These are phyloP conservation scores for Cactoblastis cactorum DNA, from an alignment of 2,888 invertebrate species.

Conservation along the genomic window DNA sequence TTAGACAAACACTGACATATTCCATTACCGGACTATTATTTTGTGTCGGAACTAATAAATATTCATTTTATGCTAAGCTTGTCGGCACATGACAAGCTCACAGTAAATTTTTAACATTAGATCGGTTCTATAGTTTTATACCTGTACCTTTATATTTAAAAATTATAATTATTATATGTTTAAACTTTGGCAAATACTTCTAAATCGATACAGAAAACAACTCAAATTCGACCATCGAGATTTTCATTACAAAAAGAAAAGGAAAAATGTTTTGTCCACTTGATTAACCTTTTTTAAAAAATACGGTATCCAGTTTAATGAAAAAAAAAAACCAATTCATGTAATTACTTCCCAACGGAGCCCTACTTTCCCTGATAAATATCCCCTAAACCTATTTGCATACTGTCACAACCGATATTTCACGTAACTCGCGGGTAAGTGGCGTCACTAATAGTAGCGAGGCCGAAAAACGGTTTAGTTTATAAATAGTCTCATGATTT, in stretches of 20 bases:
- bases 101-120: slow-evolving; percentile 9
- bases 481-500: not conserved
- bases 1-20: slow-evolving; percentile 7
- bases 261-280: too few species aligned
- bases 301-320: not conserved
- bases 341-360: not conserved
- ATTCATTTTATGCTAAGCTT: slow-evolving; percentile 11
- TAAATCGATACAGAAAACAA: too few species aligned
- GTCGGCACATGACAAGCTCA: slow-evolving; percentile 12
- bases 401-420: slow-evolving; percentile 33
- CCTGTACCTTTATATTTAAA: not conserved
- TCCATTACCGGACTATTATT: slow-evolving; percentile 4
- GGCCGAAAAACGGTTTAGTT: not conserved
- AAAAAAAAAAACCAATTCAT: not conserved
- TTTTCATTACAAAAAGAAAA: too few species aligned
- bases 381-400: slow-evolving; percentile 33
- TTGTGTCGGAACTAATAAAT: slow-evolving; percentile 3
- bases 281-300: too few species aligned
- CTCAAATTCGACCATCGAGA: too few species aligned
- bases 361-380: slow-evolving; percentile 13
- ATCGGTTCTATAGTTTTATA: slow-evolving; percentile 15
- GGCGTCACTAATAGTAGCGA: slow-evolving; percentile 19
- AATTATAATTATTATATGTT: too few species aligned
- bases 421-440: slow-evolving; percentile 24
- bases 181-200: too few species aligned